A percentile compares a stretch with the other conserved stretches of the same genome.
These are phyloP conservation scores for Spodoptera litura DNA, from an alignment of 1,140 invertebrate species.

Conservation along the genomic window DNA sequence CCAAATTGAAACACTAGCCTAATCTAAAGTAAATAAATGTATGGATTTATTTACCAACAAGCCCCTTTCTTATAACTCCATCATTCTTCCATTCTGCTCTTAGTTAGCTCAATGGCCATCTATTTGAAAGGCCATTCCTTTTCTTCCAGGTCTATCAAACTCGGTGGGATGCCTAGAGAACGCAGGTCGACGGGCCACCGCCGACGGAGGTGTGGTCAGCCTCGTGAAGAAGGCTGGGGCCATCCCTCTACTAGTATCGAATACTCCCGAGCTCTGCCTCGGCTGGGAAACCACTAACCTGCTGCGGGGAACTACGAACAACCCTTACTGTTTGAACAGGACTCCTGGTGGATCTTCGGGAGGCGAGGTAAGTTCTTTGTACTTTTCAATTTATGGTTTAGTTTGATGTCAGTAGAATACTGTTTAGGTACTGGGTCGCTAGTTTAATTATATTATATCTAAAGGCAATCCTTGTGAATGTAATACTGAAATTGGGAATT, in stretches of 20 bases:
- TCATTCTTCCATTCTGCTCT: not conserved
- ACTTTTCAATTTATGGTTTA: no score
- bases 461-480: no score
- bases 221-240: slow-evolving; percentile 89
- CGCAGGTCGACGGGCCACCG: slow-evolving; percentile 85
- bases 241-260: slow-evolving; percentile 93
- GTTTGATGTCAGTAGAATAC: no score
- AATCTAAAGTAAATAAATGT: no score
- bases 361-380: slow-evolving; percentile 87
- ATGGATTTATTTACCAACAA: no score
- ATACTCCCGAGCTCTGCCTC: slow-evolving; percentile 92
- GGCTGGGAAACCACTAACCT: slow-evolving; percentile 90
- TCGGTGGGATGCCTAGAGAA: slow-evolving; percentile 88
- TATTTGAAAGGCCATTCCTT: no score
- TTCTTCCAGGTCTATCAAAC: slow-evolving; percentile 87
- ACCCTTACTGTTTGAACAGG: slow-evolving; percentile 91
- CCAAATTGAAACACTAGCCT: no score
- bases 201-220: slow-evolving; percentile 88
- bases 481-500: no score
- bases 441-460: no score
- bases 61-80: not conserved
- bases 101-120: not conserved
- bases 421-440: no score
- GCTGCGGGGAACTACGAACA: slow-evolving; percentile 89
- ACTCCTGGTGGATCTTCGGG: slow-evolving; percentile 92